Conservation (phyloP, 2,888 invertebrate species). For the Drosophila aldrichi region DNA sequence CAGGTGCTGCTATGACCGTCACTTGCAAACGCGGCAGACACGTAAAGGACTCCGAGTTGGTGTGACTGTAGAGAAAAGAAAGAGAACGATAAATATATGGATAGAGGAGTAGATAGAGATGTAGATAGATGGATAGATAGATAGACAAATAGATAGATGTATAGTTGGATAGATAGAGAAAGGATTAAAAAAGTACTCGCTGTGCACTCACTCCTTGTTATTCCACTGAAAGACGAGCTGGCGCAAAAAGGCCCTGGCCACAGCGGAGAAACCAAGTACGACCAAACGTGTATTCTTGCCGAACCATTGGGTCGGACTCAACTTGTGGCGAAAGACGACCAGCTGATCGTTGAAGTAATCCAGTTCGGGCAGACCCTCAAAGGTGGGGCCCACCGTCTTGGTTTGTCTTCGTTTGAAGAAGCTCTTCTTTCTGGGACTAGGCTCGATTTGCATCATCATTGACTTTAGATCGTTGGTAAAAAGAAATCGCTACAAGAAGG, state of each 20-base stretch:
- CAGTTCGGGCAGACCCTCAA: conserved; percentile 7
- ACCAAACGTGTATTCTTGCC: conserved; percentile 63
- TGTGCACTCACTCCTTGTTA: conserved; percentile 57
- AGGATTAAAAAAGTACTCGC: background rate
- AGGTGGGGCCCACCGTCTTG: accelerated
- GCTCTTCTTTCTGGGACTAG: conserved; percentile 54
- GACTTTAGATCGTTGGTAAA: conserved; percentile 69
- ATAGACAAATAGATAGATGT: background rate
- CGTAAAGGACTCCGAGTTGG: conserved; percentile 51
- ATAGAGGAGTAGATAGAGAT: too few species aligned
- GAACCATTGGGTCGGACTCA: conserved; percentile 59
- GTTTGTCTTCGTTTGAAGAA: background rate
- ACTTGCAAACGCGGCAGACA: conserved; percentile 70
- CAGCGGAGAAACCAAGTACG: conserved; percentile 75
- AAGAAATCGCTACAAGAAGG: conserved; percentile 21
- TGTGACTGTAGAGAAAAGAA: conserved; percentile 36
- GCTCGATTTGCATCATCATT: conserved; percentile 77
- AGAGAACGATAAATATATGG: background rate
- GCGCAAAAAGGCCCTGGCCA: conserved; percentile 76
- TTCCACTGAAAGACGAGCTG: conserved; percentile 77
- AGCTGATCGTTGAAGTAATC: conserved; percentile 53
- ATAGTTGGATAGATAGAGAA: background rate
- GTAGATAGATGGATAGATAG: too few species aligned
- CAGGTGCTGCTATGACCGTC: conserved; percentile 68
- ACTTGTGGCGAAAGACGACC: conserved; percentile 61